Evolutionary conservation across 2,797 vertebrate genomes (phyloP), one percentile per base, ranked within the genome.

Genomic region (Cygnus olor): DNA sequence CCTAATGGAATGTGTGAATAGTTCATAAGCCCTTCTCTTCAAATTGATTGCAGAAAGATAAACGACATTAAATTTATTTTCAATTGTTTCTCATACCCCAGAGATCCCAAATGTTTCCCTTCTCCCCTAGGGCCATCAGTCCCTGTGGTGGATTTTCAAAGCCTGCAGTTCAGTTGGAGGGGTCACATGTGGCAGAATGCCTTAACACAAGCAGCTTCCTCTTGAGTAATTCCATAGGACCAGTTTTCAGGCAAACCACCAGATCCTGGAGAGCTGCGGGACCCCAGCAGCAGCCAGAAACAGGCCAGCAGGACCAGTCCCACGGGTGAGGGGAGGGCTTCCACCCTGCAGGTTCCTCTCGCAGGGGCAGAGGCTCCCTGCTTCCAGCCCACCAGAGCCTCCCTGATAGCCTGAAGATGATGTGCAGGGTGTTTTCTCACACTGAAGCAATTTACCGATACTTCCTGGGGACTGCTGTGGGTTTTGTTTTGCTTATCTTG

Each of bases 401-500:
- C n/a, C 47, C 17, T 76, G 63, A 6, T 38, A 54, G 20, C n/a
- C 60, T 60, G 51, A 61, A 69, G 65, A 10, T n/a, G 51, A 69
- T 63, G 80, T 16, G 30, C 47, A 73, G 80, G 20, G 32, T 77
- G 47, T 89, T 96, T 95, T 82, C 64, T 92, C 49, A 64, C 60
- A 71, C 80, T 95, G 86, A 80, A 90, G 88, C 85, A 88, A 88
- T 91, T 88, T 86, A 58, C 88, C 70, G 78, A 68, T 51, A 65
- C 32, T 77, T 85, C 0, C 0, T 68, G 68, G 40, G 56, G 81
- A 89, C 64, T 92, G 76, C 90, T 85, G 86, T 87, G 88, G 86
- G 28, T 22, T 95, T 93, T 73, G 70, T 73, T 94, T 91, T 94
- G 81, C 95, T 96, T 88, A 89, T 94, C 69, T 78, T 68, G 65